Base-by-base conservation (phyloP, 64 coral and sea anemone genomes). In the Pachyseris speciosa region DNA sequence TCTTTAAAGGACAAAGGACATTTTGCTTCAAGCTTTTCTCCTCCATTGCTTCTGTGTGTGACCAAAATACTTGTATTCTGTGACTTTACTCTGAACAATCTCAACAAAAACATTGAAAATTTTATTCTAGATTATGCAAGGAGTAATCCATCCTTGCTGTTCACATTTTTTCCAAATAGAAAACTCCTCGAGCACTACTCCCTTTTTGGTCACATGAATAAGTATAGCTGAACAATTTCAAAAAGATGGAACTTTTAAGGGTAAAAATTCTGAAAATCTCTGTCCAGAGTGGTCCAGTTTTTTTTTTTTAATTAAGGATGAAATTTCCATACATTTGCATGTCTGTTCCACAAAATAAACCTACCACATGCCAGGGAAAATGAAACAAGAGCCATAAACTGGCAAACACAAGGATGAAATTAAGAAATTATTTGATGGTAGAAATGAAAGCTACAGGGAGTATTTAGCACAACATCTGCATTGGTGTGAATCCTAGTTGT, bases 281-380 rank as follows among this genome's bases (percentile, higher is more conserved):
- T 10, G 45, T 26, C 24, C 9, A 42, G 22, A 72, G 3, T 72
- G 69, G 20, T 7, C 7, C 22, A 20, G 9, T n/a, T 19, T 74
- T 39, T 20, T 9, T 20, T 44, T 25, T n/a, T 44, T 43, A 26
- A 11, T 44, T 24, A 44, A 74, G 22, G 4, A 25, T 2, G 7
- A 74, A 9, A 81, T 81, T 81, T 81, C 9, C 77, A 81, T 61
- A 59, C 11, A 81, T 80, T n/a, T 80, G 17, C 76, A 80, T 58
- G 22, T 81, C 34, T 31, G 9, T 36, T 30, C 72, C 44, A 48
- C 24, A 48, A 50, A 52, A 76, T 51, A 31, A 31, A 48, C 28
- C 55, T 63, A 2, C 52, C 50, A 80, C 53, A 61, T 16, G 53
- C 31, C 24, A 34, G 25, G 10, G 13, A 26, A 37, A 57, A 58